Evolutionary conservation across 2,888 invertebrate genomes (phyloP), one percentile per base, ranked within the genome.

Genomic region (Acholoe squamosa): DNA sequence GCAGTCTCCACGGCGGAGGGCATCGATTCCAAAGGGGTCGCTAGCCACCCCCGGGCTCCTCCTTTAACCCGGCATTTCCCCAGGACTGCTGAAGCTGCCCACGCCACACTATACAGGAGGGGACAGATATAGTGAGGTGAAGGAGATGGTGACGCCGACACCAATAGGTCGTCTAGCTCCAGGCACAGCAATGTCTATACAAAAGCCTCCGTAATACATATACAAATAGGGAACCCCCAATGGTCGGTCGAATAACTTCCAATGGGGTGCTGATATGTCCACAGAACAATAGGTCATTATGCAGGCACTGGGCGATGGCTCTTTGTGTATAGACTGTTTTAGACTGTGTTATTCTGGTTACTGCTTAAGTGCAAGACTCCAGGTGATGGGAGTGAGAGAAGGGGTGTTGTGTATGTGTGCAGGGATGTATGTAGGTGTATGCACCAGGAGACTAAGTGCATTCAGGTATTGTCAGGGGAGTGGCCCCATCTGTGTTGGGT

Each of bases 31-130:
- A 16, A 22, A 1, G 43, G 71, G 71, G 25, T 80, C 34, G 19
- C 80, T 34, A 80, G 34, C 80, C 80, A 43, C 34, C 34, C 19
- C 43, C 33, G 19, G 28, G 71, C 34, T 5, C 33, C 43, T 14
- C 43, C 80, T 34, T 34, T 34, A 80, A 80, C 80, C 80, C 43
- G 43, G 22, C 80, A 43, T 80, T 80, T 80, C 33, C 80, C 80
- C 80, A 19, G 80, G 1, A 34, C 80, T 33, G 43, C 34, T 34
- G 33, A 22, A 43, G 19, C 43, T 43, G 80, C 33, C 80, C 43
- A 80, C 43, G 34, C 16, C 5, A 19, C 61, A 61, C 61, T 25
- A 14, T 61, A 61, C 76, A 16, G 76, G 76, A 28, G 25, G 16
- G 61, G 61, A 16, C 16, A 31, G 31, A 5, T 28, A 76, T n/a